A percentile compares a stretch with the other conserved stretches of the same genome.
Evolutionary conservation across 2,888 invertebrate genomes (phyloP).

Genomic region (Eristalis arbustorum): DNA sequence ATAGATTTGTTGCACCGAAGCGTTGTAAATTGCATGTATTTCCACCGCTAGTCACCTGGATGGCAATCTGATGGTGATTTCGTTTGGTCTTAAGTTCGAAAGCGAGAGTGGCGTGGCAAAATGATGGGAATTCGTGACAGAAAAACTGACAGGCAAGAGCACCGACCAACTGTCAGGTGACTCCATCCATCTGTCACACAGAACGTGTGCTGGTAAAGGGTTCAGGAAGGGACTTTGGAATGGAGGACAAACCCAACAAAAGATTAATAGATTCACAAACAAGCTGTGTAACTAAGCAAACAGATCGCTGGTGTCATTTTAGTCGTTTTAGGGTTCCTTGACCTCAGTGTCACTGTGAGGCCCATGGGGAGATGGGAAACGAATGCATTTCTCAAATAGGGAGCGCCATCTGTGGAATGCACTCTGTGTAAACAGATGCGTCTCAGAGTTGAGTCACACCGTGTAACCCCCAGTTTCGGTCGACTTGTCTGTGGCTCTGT

Average conservation of each 20-base stretch:
- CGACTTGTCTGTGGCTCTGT: neutral
- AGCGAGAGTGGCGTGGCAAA: neutral
- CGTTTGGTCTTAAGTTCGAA: neutral
- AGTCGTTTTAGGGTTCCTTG: constrained; percentile 40
- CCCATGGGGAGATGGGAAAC: neutral
- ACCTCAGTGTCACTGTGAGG: constrained; percentile 52
- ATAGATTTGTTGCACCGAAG: neutral
- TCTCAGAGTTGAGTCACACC: neutral
- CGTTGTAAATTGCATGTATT: neutral
- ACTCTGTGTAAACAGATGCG: neutral
- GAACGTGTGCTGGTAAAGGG: neutral
- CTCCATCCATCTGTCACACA: neutral
- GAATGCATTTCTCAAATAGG: constrained; percentile 49
- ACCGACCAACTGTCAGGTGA: neutral
- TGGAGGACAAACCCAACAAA: neutral
- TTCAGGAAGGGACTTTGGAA: neutral
- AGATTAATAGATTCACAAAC: constrained; percentile 14
- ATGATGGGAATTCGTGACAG: neutral
- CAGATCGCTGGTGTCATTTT: neutral
- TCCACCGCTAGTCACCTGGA: neutral
- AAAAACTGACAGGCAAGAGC: neutral
- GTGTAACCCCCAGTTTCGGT: neutral
- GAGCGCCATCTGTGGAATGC: neutral
- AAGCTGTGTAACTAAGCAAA: constrained; percentile 28
- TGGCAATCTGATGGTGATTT: neutral